These are phyloP conservation scores for Darevskia mixta DNA, from an alignment of 2,797 vertebrate species.

Conservation along the genomic window DNA sequence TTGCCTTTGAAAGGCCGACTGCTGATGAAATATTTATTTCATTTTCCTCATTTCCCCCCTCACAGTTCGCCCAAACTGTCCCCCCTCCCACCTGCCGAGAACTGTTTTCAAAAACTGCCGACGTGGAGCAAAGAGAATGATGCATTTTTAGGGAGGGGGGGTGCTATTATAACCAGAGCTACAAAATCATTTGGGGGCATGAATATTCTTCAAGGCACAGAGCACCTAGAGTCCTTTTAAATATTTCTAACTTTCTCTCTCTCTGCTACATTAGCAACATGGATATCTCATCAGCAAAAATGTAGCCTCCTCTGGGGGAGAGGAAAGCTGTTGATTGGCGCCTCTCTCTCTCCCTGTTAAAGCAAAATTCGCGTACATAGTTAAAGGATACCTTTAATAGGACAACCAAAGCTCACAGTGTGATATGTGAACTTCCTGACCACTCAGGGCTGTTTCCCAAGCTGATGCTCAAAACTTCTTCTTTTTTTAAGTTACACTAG, in stretches of 20 bases:
- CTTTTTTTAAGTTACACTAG: too few relatives aligned
- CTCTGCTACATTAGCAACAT: not conserved
- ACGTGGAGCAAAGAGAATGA: not conserved
- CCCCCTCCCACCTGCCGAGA: not conserved
- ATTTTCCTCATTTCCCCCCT: not conserved
- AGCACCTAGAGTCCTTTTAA: not conserved
- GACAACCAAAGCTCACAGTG: not conserved
- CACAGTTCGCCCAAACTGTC: not conserved
- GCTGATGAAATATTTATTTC: not conserved
- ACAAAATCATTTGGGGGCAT: not conserved
- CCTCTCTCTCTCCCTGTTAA: not conserved
- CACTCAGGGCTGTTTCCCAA: not conserved
- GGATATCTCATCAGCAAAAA: not conserved
- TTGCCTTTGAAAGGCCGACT: rapidly evolving
- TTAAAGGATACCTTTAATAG: not conserved
- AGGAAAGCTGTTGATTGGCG: not conserved
- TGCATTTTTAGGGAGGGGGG: not conserved
- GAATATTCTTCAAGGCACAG: not conserved
- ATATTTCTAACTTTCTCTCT: not conserved
- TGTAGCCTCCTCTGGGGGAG: not conserved
- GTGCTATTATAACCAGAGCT: not conserved
- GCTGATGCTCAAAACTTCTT: not conserved
- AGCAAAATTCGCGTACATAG: not conserved
- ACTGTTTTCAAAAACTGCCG: not conserved
- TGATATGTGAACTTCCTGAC: not conserved